Base-by-base conservation (phyloP, 2,797 vertebrate species). In the Diplodus sargus region DNA sequence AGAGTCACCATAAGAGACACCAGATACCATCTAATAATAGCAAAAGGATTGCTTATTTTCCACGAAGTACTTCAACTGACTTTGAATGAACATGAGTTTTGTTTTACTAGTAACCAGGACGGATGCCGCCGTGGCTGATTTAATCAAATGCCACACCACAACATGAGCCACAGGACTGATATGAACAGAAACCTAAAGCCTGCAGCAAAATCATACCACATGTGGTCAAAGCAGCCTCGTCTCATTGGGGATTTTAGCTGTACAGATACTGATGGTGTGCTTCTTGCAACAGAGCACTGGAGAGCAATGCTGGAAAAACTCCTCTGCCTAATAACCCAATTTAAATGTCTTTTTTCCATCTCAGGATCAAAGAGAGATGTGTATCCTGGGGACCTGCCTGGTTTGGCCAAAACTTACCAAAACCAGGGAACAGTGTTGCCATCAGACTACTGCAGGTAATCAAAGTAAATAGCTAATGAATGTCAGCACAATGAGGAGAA, bases 361-460 rank as follows among this genome's bases (percentile, higher is more conserved):
- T 52, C 73, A 99, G 97, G 89, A 83, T 97, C 49, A 97, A 95
- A 83, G 91, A 93, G 78, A 82, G 74, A 16, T 82, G 95, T 0
- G 67, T 93, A 61, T 90, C 89, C 2, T 79, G 96, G 60, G 86
- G 95, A 87, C 97, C 97, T 0, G 83, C 86, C 3, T 98, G 97
- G 93, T 89, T 98, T 17, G 66, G 80, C 45, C 95, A 95, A 74
- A 95, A 94, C 43, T 87, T 97, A 20, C 98, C 98, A 47, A 95
- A 91, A 62, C 17, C 93, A 77, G 95, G 93, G 85, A 97, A 97
- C 90, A 99, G 97, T 83, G 88, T 73, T 2, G 96, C 92, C 73
- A 92, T 96, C 62, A 96, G 91, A 86, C 91, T 96, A 0, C 89
- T 99, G 9, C 86, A 97, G 97, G 98, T 99, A 96, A 96, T 15